These are phyloP conservation scores for Dryomyza anilis DNA, from an alignment of 2,888 invertebrate genomes.

Conservation along the genomic window DNA sequence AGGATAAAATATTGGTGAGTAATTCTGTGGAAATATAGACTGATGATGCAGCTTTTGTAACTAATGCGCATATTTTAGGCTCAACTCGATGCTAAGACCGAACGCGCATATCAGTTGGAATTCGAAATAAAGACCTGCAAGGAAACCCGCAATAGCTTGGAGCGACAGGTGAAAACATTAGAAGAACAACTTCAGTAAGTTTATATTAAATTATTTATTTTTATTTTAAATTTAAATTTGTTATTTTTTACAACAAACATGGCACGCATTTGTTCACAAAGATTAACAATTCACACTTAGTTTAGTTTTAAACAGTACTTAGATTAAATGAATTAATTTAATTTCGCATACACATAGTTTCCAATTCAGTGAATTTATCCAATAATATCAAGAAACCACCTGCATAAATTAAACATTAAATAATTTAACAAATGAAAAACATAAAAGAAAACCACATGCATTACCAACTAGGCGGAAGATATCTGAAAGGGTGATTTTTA, in stretches of 20 bases:
- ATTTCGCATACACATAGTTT: neutral
- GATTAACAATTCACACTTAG: neutral
- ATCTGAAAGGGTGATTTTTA: too few species aligned
- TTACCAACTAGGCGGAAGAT: neutral
- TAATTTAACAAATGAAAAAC: neutral
- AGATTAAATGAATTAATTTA: neutral
- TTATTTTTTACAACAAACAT: neutral
- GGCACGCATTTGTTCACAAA: neutral
- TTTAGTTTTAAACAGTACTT: neutral
- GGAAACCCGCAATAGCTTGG: slow-evolving; percentile 64
- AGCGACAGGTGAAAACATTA: slow-evolving; percentile 65
- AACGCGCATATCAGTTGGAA: slow-evolving; percentile 69
- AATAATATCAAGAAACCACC: slow-evolving; percentile 58
- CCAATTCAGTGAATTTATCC: slow-evolving; percentile 41
- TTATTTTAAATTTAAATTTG: neutral
- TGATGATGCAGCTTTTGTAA: slow-evolving; percentile 2
- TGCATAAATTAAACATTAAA: slow-evolving; percentile 43
- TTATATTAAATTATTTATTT: slow-evolving; percentile 2
- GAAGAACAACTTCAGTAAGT: slow-evolving; percentile 65
- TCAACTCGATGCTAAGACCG: slow-evolving; percentile 75
- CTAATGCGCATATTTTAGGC: slow-evolving; percentile 51
- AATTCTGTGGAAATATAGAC: neutral
- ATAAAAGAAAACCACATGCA: neutral
- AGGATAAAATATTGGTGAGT: slow-evolving; percentile 68
- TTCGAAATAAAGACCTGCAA: slow-evolving; percentile 69